Evolutionary conservation across 2,797 vertebrate genomes (phyloP), one percentile per base, ranked within the genome.

Genomic region (Botia kubotai): DNA sequence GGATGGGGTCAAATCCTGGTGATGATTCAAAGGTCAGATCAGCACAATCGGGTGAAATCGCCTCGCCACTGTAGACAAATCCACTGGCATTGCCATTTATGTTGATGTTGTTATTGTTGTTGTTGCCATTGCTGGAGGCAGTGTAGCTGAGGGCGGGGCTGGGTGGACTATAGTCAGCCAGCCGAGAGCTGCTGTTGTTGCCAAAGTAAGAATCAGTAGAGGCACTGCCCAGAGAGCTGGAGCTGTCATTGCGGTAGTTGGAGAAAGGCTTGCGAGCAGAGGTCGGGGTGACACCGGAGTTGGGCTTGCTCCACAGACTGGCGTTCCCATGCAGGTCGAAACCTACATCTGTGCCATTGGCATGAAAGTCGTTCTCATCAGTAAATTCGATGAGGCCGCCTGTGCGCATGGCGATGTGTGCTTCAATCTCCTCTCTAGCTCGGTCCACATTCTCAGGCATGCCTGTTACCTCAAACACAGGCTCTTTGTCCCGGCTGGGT

Each of bases 381-480:
- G 95, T 95, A 66, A 97, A 93, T 89, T 98, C 97, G 0, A 97
- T 94, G 71, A 98, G 88, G 68, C 96, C 97, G 0, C 97, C 97
- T 0, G 97, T 98, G 86, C 97, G 95, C 93, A 98, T 94, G 77
- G 97, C 95, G 2, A 98, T 98, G 92, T 98, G 97, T 0, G 97
- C 97, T 86, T 98, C 97, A 2, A 98, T 98, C 92, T 98, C 97
- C 81, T 98, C 97, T 0, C 97, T 93, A 0, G 97, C 97, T 0
- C 97, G 90, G 89, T 98, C 97, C 86, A 98, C 97, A 1, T 98
- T 98, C 91, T 98, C 97, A 0, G 97, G 97, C 97, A 98, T 98
- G 58, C 97, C 97, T 0, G 96, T 98, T 88, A 98, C 97, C 92
- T 98, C 97, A 0, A 98, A 98, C 73, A 98, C 97, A 0, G 97